Evolutionary conservation across 2,888 invertebrate species (phyloP).

Genomic region (Hyalella azteca): DNA sequence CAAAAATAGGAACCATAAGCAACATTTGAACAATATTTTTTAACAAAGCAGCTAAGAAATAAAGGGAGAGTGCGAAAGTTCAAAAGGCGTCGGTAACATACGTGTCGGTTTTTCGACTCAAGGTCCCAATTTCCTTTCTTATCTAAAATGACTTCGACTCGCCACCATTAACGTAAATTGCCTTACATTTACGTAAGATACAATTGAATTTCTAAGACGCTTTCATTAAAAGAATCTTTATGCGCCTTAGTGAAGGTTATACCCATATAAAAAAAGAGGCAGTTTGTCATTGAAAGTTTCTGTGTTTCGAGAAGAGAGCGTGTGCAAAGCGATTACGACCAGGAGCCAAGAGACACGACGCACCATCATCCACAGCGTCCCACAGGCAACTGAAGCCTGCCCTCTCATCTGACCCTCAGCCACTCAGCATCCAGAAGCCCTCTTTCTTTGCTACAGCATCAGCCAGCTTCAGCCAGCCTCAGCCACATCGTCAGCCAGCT

Average conservation of each 20-base stretch:
- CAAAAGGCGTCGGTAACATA: background rate
- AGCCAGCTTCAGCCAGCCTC: constrained; percentile 21
- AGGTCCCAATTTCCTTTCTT: constrained; percentile 17
- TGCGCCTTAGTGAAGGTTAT: background rate
- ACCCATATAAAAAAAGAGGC: background rate
- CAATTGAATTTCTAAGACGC: background rate
- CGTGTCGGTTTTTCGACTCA: background rate
- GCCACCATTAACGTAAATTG: constrained; percentile 4
- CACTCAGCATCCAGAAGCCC: constrained; percentile 30
- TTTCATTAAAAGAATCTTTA: background rate
- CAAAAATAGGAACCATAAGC: background rate
- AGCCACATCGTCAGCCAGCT: no score
- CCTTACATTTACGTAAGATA: background rate
- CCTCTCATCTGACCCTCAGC: constrained; percentile 35
- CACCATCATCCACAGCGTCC: background rate
- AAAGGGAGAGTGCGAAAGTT: background rate
- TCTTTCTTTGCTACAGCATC: constrained; percentile 36
- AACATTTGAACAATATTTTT: background rate
- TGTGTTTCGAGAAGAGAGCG: constrained; percentile 15
- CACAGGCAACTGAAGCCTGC: constrained; percentile 18
- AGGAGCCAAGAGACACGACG: background rate
- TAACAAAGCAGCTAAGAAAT: background rate
- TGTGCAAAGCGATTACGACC: constrained; percentile 21
- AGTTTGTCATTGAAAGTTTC: background rate
- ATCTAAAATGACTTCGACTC: background rate